phyloP scores from a whole-genome alignment of 2,888 invertebrate genomes.

The Latrodectus hesperus region DNA sequence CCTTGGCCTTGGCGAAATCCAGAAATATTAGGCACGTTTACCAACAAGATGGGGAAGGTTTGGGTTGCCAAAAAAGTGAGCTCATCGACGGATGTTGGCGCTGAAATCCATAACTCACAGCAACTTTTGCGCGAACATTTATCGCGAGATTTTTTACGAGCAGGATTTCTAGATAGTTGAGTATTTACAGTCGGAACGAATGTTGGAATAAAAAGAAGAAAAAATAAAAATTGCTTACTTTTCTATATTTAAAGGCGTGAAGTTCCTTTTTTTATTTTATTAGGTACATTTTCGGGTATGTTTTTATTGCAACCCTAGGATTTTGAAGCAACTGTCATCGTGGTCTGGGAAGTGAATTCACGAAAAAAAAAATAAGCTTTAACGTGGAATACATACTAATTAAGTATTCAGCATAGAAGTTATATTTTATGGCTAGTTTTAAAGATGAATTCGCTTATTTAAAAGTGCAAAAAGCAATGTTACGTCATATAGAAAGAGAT shows the following conservation, averaged over 20 bases:
- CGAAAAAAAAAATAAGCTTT: too few species aligned
- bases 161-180: background rate
- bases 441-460: too few species aligned
- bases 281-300: too few species aligned
- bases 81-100: background rate
- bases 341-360: too few species aligned
- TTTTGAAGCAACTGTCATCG: too few species aligned
- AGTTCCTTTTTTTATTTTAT: background rate
- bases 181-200: background rate
- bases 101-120: background rate
- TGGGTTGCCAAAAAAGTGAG: background rate
- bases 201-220: constrained; percentile 5
- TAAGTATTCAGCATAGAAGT: too few species aligned
- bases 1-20: constrained; percentile 65
- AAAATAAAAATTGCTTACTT: background rate
- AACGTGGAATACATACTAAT: too few species aligned
- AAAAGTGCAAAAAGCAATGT: too few species aligned
- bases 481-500: too few species aligned
- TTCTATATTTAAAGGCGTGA: background rate
- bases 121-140: too few species aligned
- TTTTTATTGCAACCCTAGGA: too few species aligned
- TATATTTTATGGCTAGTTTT: too few species aligned
- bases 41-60: constrained; percentile 15
- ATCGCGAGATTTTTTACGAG: background rate
- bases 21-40: constrained; percentile 46